A percentile compares a stretch with the other conserved stretches of the same genome.
Evolutionary conservation across 2,888 invertebrate genomes (phyloP).

Genomic region (Diadegma fenestrale): DNA sequence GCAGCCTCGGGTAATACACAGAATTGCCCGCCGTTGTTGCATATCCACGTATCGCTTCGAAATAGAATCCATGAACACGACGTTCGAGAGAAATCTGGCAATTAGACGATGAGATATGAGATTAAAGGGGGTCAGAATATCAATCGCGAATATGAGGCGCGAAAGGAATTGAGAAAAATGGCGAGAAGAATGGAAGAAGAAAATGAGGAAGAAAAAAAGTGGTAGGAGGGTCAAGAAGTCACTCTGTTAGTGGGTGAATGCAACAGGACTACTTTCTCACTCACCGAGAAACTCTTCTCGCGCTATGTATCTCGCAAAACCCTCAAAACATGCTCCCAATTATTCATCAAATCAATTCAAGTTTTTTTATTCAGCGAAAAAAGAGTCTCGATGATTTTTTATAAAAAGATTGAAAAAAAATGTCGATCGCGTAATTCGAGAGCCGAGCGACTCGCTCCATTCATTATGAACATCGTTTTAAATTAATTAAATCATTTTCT

Average conservation of each 20-base stretch:
- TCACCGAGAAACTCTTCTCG: conserved; percentile 67
- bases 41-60: conserved; percentile 28
- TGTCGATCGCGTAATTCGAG: not conserved
- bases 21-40: not conserved
- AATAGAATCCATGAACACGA: conserved; percentile 44
- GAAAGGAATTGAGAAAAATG: conserved; percentile 2
- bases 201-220: conserved; percentile 36
- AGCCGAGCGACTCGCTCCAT: not conserved
- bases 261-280: conserved; percentile 78
- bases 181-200: conserved; percentile 67
- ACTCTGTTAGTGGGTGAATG: conserved; percentile 82
- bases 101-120: conserved; percentile 72
- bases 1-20: not conserved
- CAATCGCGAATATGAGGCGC: conserved; percentile 40
- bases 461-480: not conserved
- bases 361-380: not conserved
- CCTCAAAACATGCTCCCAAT: not conserved
- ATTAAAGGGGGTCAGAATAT: conserved; percentile 64
- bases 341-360: not conserved
- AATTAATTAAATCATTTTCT: not conserved
- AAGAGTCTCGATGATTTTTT: not conserved
- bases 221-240: conserved; percentile 78
- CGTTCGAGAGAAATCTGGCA: conserved; percentile 77
- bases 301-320: conserved; percentile 56
- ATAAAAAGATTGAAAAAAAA: not conserved